Base-by-base conservation (phyloP, 2,113 vertebrate species). In the Menidia beryllina region DNA sequence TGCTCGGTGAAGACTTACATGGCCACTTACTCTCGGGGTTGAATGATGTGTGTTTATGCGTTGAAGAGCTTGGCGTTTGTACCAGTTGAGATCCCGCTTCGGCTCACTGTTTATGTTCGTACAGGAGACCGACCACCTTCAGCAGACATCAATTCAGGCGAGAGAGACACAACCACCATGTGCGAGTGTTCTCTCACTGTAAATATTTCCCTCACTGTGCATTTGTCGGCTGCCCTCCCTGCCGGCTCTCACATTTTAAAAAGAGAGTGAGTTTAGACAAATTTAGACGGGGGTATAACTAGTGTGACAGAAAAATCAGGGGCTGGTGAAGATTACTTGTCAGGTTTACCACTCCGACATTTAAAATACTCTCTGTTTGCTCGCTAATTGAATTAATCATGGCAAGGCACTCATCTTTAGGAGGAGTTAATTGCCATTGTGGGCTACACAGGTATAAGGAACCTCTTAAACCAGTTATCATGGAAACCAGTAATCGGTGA, bases 201-300 rank as follows among this genome's bases (percentile, higher is more conserved):
- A 93, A 93, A 93, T 90, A 94, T 93, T 94, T 92, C 86, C 83
- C 84, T 91, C 91, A 85, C 88, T 82, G 84, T 82, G 76, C 59
- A 79, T 87, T 86, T 88, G 85, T 89, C 84, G 20, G 57, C 67
- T 69, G 68, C 72, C 81, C 80, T 80, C 85, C 72, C 72, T 86
- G 84, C 72, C 75, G 80, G 81, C 9, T 1, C 75, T 75, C 63
- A 21, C 74, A 74, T 61, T 75, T 77, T 53, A 34, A 52, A 66
- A 77, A 77, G 69, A 69, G 59, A 74, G 77, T 49, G 83, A 41
- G 63, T 66, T 79, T 21, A 21, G 79, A 76, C 56, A 36, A 41
- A 69, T 77, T 66, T 59, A 69, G 73, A 71, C 68, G 24, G 27
- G n/a, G 34, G 48, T 55, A 59, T 55, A 61, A 76, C 14, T 24